Evolutionary conservation across 1,140 invertebrate genomes (phyloP), one percentile per base, ranked within the genome.

Genomic region (Camponotus vicinus): DNA sequence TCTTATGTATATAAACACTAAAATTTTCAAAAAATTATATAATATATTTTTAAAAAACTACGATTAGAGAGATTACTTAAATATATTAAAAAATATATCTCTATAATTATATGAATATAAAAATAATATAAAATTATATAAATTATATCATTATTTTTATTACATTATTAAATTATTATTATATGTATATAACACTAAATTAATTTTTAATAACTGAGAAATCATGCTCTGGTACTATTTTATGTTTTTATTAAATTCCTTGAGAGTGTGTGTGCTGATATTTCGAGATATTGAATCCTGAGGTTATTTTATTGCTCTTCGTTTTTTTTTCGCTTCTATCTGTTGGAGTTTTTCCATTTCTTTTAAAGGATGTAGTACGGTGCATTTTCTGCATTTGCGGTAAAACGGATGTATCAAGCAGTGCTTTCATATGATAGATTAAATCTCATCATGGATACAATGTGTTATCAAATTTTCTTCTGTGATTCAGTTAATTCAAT

Each of bases 401-500:
- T 57, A 45, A 11, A 5, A 45, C 37, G 4, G 49, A 69, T 69
- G 21, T 69, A 69, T 80, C 64, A 73, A 71, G 55, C 34, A 52
- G 77, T 11, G 8, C 5, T 66, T 21, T 18, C 11, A 45, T 27
- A 32, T 15, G 18, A 13, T 82, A 82, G 21, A 82, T 82, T 61
- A 82, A 80, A 42, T 11, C 21, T 32, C 49, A 32, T 3, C 15
- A 6, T 32, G 34, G 13, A 57, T 70, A 59, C 21, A 70, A 57
- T 64, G 21, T 45, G 15, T 57, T 42, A 4, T 4, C 4, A 7
- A 4, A 55, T n/a, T 70, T n/a, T 27, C 1, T 49, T 5, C 1
- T n/a, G 27, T 27, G 32, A 21, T 69, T 45, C 1, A 40, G 6
- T 40, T 40, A 40, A 40, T 42, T 32, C 5, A 57, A 18, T 21